Evolutionary conservation across 2,797 vertebrate species (phyloP).

Genomic region (Emys orbicularis): DNA sequence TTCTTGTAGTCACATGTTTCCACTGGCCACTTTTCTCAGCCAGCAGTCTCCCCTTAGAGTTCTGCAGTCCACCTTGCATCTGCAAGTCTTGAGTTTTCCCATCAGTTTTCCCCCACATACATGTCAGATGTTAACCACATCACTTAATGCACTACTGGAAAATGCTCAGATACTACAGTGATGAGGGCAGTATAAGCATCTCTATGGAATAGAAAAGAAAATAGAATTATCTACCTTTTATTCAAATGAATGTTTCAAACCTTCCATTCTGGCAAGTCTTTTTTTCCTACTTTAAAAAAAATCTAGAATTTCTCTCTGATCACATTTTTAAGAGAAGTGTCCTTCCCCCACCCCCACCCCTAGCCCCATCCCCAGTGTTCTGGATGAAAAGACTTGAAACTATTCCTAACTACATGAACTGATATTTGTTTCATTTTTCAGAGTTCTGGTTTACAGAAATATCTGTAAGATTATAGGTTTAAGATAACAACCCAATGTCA

Average conservation of each 20-base stretch:
- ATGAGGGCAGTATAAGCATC: neutral
- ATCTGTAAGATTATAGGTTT: neutral
- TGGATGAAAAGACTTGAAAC: neutral
- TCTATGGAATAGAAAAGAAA: neutral
- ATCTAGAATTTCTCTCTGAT: neutral
- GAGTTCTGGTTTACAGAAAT: neutral
- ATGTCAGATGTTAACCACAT: neutral
- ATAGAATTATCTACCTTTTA: neutral
- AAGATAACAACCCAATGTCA: constrained; percentile 1
- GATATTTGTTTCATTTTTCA: neutral
- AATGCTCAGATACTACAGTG: neutral
- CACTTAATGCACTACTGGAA: neutral
- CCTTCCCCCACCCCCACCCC: neutral
- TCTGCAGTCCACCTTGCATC: too few relatives aligned
- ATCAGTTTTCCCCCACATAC: too few relatives aligned
- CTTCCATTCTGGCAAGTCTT: neutral
- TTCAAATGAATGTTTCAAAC: neutral
- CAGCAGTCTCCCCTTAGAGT: too few relatives aligned
- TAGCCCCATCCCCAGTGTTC: neutral
- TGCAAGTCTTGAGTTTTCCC: too few relatives aligned
- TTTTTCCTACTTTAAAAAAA: neutral
- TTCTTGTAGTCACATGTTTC: too few relatives aligned
- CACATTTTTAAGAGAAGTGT: neutral
- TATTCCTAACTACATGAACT: neutral
- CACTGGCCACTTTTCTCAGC: neutral